These are phyloP conservation scores for Tribolium castaneum DNA, from an alignment of 1,140 invertebrate genomes.

Conservation along the genomic window DNA sequence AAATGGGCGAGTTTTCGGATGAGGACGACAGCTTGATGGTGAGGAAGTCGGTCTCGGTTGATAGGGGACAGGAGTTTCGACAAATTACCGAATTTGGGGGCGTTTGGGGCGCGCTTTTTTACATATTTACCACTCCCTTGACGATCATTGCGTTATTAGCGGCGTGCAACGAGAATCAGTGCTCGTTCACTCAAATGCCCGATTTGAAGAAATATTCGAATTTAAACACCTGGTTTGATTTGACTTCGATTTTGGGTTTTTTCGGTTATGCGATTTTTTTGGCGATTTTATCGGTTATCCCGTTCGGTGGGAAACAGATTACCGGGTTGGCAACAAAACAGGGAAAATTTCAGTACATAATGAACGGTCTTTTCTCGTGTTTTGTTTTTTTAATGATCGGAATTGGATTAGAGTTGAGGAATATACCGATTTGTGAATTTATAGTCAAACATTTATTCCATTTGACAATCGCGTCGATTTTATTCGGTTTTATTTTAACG, in stretches of 20 bases:
- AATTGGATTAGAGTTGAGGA: slow-evolving; percentile 63
- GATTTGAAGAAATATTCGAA: slow-evolving; percentile 55
- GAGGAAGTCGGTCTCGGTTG: background rate
- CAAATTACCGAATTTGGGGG: slow-evolving; percentile 61
- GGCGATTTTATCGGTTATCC: slow-evolving; percentile 61
- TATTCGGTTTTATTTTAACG: slow-evolving; percentile 69
- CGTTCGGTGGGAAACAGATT: slow-evolving; percentile 63
- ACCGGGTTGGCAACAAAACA: slow-evolving; percentile 62
- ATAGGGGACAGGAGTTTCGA: slow-evolving; percentile 50
- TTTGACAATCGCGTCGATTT: slow-evolving; percentile 68
- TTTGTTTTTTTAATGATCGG: slow-evolving; percentile 59
- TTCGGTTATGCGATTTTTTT: slow-evolving; percentile 60
- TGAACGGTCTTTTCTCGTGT: slow-evolving; percentile 64
- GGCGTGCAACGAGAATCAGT: slow-evolving; percentile 61
- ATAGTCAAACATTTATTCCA: slow-evolving; percentile 66
- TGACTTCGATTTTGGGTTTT: slow-evolving; percentile 58
- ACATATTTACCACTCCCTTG: slow-evolving; percentile 55
- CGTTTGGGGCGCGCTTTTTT: slow-evolving; percentile 57
- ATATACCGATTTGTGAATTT: slow-evolving; percentile 63
- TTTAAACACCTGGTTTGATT: slow-evolving; percentile 59
- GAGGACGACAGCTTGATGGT: slow-evolving; percentile 60
- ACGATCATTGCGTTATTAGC: slow-evolving; percentile 59
- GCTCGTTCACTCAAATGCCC: slow-evolving; percentile 60
- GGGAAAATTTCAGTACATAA: slow-evolving; percentile 59
- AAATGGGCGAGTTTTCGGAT: slow-evolving; percentile 64